These are phyloP conservation scores for Oncorhynchus tshawytscha DNA, from an alignment of 2,113 vertebrate genomes.

Conservation along the genomic window DNA sequence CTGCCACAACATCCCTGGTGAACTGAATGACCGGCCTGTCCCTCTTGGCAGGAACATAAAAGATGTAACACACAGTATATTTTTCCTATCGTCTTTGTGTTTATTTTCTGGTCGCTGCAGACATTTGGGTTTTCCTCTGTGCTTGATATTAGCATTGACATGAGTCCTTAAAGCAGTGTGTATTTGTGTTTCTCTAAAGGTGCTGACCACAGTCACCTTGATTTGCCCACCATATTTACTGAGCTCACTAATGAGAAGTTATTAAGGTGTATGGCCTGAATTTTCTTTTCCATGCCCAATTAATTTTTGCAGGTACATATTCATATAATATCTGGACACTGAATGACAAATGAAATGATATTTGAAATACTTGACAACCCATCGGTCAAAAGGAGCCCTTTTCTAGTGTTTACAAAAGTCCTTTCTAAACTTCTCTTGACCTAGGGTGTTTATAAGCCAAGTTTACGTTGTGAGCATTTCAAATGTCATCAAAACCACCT, in stretches of 20 bases:
- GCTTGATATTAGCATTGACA: slow-evolving; percentile 62
- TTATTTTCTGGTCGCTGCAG: slow-evolving; percentile 28
- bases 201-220: not conserved
- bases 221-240: slow-evolving; percentile 46
- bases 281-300: slow-evolving; percentile 43
- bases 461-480: slow-evolving; percentile 61
- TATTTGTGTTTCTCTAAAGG: slow-evolving; percentile 33
- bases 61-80: slow-evolving; percentile 52
- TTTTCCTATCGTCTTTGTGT: slow-evolving; percentile 49
- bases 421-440: slow-evolving; percentile 64
- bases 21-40: slow-evolving; percentile 54
- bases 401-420: slow-evolving; percentile 54
- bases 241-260: slow-evolving; percentile 59
- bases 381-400: slow-evolving; percentile 38
- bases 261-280: slow-evolving; percentile 42
- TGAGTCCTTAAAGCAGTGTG: slow-evolving; percentile 50
- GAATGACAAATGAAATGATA: slow-evolving; percentile 47
- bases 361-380: slow-evolving; percentile 43
- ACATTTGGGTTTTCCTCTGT: slow-evolving; percentile 60
- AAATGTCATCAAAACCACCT: slow-evolving; percentile 60
- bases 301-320: slow-evolving; percentile 48
- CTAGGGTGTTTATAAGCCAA: slow-evolving; percentile 59
- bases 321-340: slow-evolving; percentile 31
- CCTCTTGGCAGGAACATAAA: slow-evolving; percentile 63
- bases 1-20: slow-evolving; percentile 56